phyloP scores from a whole-genome alignment of 2,888 invertebrate species.

The Plebejus melissa region DNA sequence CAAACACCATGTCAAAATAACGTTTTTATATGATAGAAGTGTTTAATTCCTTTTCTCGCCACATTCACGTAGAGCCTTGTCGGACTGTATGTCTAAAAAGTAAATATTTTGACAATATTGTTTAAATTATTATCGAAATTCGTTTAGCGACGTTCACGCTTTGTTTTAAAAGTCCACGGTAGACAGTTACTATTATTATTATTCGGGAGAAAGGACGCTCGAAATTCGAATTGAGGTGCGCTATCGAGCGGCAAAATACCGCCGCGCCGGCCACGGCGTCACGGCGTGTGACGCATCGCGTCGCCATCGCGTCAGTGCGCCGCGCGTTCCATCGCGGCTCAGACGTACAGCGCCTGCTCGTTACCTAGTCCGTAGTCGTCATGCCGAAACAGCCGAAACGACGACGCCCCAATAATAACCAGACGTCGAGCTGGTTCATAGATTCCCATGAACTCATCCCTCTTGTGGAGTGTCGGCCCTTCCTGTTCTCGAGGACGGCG shows the following conservation, averaged over 20 bases:
- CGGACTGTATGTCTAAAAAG: no score
- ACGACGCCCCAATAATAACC: background rate
- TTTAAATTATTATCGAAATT: no score
- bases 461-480: background rate
- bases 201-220: background rate
- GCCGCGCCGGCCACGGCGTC: background rate
- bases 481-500: background rate
- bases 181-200: background rate
- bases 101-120: no score
- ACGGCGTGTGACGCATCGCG: background rate
- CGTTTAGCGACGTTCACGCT: no score
- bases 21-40: no score
- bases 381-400: background rate
- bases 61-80: no score
- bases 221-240: background rate
- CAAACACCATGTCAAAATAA: no score
- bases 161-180: no score
- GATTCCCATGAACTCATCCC: background rate
- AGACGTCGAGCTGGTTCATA: background rate
- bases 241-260: background rate
- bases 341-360: background rate
- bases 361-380: background rate
- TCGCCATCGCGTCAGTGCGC: constrained; percentile 7
- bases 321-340: background rate
- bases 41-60: no score